Conservation (phyloP, 2,797 vertebrate species). For the Pseudochirops cupreus region DNA sequence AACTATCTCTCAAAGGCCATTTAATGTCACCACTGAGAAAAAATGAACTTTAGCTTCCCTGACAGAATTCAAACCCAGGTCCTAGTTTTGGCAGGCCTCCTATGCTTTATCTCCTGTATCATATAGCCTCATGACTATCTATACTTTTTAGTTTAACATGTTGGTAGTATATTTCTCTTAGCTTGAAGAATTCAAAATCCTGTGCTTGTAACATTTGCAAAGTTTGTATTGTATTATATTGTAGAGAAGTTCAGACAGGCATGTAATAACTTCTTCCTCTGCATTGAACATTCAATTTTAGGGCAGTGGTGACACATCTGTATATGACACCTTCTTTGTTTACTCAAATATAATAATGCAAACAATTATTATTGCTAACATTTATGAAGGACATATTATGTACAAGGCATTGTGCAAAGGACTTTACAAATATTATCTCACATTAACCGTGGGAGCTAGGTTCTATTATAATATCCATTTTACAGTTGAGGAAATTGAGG, state of each 20-base stretch:
- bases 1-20: neutral
- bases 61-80: neutral
- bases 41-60: neutral
- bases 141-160: constrained; percentile 29
- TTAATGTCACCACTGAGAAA: neutral
- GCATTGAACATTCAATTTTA: neutral
- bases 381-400: neutral
- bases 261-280: neutral
- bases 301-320: neutral
- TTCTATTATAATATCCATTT: neutral
- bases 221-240: neutral
- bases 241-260: neutral
- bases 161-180: neutral
- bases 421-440: neutral
- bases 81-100: neutral
- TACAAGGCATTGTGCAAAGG: neutral
- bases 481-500: neutral
- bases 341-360: neutral
- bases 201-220: constrained; percentile 22
- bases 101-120: neutral
- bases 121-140: neutral
- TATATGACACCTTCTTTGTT: neutral
- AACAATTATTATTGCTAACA: neutral
- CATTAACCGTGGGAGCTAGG: neutral
- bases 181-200: neutral